Evolutionary conservation across 1,140 invertebrate genomes (phyloP).

Genomic region (Trialeurodes vaporariorum): DNA sequence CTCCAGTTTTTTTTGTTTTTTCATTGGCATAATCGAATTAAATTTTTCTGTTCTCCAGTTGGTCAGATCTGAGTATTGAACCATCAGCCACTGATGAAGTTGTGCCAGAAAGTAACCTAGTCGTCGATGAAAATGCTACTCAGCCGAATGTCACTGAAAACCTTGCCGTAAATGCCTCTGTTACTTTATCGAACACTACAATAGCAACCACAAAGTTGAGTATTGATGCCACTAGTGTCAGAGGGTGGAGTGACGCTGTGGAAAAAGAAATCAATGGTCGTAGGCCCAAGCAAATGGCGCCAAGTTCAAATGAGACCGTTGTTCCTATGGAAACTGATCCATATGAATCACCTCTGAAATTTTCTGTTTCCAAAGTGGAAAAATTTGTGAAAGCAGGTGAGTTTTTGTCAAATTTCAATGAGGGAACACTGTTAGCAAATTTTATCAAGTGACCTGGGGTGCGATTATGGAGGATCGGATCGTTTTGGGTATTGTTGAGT

Average conservation of each 20-base stretch:
- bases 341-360: slow-evolving; percentile 30
- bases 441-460: slow-evolving; percentile 7
- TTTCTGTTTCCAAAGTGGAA: slow-evolving; percentile 36
- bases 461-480: too few species aligned
- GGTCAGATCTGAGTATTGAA: slow-evolving; percentile 16
- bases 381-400: slow-evolving; percentile 38
- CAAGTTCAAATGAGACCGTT: background rate
- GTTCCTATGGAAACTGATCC: background rate
- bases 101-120: background rate
- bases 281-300: background rate
- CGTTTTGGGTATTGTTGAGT: too few species aligned
- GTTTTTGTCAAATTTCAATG: slow-evolving; percentile 13
- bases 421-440: slow-evolving; percentile 6
- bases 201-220: background rate
- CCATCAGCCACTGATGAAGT: slow-evolving; percentile 11
- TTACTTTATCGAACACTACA: background rate
- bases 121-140: background rate
- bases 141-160: background rate
- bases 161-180: background rate
- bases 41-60: too few species aligned
- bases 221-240: background rate
- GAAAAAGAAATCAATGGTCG: too few species aligned
- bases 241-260: background rate
- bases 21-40: too few species aligned
- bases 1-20: too few species aligned